phyloP scores from a whole-genome alignment of 2,113 vertebrate genomes.

The Scatophagus argus region DNA sequence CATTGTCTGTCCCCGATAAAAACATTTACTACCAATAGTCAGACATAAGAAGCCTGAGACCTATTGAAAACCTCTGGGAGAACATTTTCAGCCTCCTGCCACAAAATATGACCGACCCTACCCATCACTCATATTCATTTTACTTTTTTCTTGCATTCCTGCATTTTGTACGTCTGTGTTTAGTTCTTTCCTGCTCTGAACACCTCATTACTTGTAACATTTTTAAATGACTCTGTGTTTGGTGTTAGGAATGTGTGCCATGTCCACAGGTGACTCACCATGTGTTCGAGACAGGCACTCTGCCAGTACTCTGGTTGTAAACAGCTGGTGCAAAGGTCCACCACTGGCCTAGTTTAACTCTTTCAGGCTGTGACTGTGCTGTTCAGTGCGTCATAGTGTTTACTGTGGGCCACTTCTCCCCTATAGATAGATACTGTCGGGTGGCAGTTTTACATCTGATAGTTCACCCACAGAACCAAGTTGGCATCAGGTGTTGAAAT shows the following conservation, averaged over 20 bases:
- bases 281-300: slow-evolving; percentile 11
- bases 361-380: slow-evolving; percentile 10
- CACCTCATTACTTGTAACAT: neutral
- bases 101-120: neutral
- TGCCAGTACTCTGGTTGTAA: slow-evolving; percentile 42
- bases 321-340: slow-evolving; percentile 62
- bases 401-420: neutral
- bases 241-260: neutral
- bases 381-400: neutral
- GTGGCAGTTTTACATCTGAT: slow-evolving; percentile 3
- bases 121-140: neutral
- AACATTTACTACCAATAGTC: neutral
- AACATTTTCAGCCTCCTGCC: neutral
- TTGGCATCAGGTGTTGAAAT: neutral
- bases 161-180: neutral
- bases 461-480: neutral
- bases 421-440: neutral
- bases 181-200: too few species aligned
- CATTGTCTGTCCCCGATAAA: neutral
- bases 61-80: neutral
- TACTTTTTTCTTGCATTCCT: neutral
- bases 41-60: neutral
- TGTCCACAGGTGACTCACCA: slow-evolving; percentile 29
- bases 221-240: neutral
- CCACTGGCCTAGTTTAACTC: slow-evolving; percentile 47